Evolutionary conservation across 2,113 vertebrate species (phyloP).

Genomic region (Acrocephalus kingi): DNA sequence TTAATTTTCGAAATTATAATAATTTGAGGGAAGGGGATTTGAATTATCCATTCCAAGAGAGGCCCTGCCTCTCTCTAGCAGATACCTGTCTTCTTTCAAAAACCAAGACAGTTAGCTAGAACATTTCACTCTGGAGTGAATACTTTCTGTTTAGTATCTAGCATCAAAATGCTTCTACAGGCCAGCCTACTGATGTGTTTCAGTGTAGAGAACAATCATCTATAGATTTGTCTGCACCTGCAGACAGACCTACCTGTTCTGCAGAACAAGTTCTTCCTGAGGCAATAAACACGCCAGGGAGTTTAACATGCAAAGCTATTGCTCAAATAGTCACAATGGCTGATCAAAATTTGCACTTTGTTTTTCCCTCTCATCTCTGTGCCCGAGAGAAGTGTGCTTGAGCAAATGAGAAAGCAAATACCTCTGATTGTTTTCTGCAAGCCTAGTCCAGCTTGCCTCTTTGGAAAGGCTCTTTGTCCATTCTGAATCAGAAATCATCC

Average conservation of each 20-base stretch:
- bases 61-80: too few relatives aligned
- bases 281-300: not conserved
- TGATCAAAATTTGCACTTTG: not conserved
- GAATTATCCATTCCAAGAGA: too few relatives aligned
- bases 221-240: not conserved
- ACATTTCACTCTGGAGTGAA: not conserved
- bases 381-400: not conserved
- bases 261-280: not conserved
- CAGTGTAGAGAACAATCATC: not conserved
- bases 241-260: not conserved
- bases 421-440: not conserved
- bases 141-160: not conserved
- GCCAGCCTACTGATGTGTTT: not conserved
- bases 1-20: too few relatives aligned
- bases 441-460: not conserved
- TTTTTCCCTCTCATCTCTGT: not conserved
- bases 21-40: too few relatives aligned
- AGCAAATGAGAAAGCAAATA: not conserved
- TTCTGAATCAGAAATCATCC: not conserved
- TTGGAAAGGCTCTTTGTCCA: not conserved
- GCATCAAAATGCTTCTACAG: not conserved
- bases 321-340: not conserved
- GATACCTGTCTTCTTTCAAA: too few relatives aligned
- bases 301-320: not conserved
- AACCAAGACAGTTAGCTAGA: too few relatives aligned